Evolutionary conservation across 2,797 vertebrate genomes (phyloP), one percentile per base, ranked within the genome.

Genomic region (Psittacula derbiana): DNA sequence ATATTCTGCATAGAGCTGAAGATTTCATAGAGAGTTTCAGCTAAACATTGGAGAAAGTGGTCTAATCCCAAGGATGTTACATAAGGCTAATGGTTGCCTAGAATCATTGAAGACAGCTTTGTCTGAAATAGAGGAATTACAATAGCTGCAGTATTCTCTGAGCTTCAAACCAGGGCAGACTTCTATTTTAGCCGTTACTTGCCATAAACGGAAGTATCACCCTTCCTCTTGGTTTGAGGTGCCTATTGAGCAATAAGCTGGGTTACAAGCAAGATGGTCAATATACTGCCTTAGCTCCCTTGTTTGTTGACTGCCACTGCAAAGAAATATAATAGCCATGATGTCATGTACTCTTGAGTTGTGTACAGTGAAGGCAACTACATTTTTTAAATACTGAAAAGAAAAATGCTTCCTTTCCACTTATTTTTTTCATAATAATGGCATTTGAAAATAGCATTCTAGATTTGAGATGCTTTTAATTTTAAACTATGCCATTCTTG

Each of bases 131-230:
- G 30, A 62, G 25, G 21, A 83, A 24, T 50, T 78, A 11, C 36
- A 86, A 30, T 36, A 52, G 13, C 28, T 84, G 46, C 28, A 38
- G 14, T n/a, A 17, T 69, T 52, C 82, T 80, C 46, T 61, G 69
- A 80, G 44, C 60, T 92, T 86, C 44, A 57, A 8, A 36, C 25
- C 19, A 43, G 24, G 18, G 13, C 33, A 84, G 27, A 30, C 53
- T 66, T 87, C 7, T 33, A 13, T 67, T 55, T 50, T 36, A 69
- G 25, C 28, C 4, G 7, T 58, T 67, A 14, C 36, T 55, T 70
- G 11, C 36, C 49, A 4, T 0, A 0, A 75, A 18, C 41, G 40
- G 19, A 50, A 50, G 28, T n/a, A 13, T 57, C 11, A 6, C 50
- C 19, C 41, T 65, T 73, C 49, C 27, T 85, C 55, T 61, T 70